Evolutionary conservation across 2,888 invertebrate genomes (phyloP).

Genomic region (Spisula subtruncata): DNA sequence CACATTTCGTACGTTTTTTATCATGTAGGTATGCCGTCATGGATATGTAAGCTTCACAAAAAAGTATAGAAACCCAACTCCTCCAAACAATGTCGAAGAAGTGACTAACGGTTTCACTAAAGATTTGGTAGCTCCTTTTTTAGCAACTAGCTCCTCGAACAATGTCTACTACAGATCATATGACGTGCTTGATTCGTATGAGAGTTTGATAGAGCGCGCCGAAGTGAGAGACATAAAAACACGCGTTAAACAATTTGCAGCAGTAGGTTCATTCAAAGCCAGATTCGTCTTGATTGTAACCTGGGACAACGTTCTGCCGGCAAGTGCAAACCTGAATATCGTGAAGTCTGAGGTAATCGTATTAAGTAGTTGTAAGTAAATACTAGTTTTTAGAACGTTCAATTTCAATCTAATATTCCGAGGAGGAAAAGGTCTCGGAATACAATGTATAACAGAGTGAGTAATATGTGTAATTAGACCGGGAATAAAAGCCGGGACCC

Average conservation of each 20-base stretch:
- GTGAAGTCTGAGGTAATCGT: not conserved
- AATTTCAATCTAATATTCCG: not conserved
- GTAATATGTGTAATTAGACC: too few relatives aligned
- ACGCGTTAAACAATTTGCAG: conserved; percentile 1
- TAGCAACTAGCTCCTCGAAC: not conserved
- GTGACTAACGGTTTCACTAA: not conserved
- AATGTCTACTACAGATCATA: conserved; percentile 9
- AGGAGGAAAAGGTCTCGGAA: too few relatives aligned
- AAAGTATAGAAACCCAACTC: not conserved
- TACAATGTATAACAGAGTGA: too few relatives aligned
- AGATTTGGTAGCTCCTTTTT: not conserved
- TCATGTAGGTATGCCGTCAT: conserved; percentile 25
- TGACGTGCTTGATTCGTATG: conserved; percentile 14
- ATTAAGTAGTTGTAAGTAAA: not conserved
- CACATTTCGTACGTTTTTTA: too few relatives aligned
- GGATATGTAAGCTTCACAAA: conserved; percentile 23
- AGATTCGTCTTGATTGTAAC: conserved; percentile 40
- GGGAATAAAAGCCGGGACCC: too few relatives aligned
- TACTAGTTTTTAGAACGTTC: not conserved
- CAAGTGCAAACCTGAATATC: not conserved
- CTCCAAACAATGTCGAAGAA: not conserved
- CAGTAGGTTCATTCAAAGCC: conserved; percentile 4
- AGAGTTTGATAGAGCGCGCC: not conserved
- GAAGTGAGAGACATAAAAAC: conserved; percentile 2
- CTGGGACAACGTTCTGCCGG: conserved; percentile 28